Percentiles rank a stretch among this genome's conserved stretches.
Evolutionary conservation across 2,888 invertebrate species (phyloP).

Genomic region (Parelbella ahira): DNA sequence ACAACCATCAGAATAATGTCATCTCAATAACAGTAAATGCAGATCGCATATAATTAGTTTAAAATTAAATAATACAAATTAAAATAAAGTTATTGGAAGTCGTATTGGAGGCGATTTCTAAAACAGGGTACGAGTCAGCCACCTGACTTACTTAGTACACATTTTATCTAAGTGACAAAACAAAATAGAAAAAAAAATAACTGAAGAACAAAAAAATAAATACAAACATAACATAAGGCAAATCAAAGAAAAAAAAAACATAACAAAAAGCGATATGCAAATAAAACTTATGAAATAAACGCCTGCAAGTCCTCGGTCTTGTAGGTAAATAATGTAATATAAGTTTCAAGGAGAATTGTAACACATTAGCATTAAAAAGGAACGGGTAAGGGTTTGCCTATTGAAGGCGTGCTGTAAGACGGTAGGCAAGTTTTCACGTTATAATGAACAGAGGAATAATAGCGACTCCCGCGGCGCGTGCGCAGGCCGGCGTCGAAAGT

Average conservation of each 20-base stretch:
- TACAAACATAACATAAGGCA: constrained; percentile 75
- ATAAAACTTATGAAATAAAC: constrained; percentile 42
- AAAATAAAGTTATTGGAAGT: constrained; percentile 76
- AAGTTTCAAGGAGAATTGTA: constrained; percentile 39
- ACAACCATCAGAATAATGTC: constrained; percentile 61
- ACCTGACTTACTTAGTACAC: constrained; percentile 42
- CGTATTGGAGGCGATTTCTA: constrained; percentile 70
- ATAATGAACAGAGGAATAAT: constrained; percentile 56
- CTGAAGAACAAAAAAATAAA: constrained; percentile 77
- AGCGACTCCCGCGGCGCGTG: constrained; percentile 67
- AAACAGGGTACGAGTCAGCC: constrained; percentile 51
- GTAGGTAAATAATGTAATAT: constrained; percentile 49
- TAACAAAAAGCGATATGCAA: constrained; percentile 74
- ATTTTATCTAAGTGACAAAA: constrained; percentile 57
- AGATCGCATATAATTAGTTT: constrained; percentile 69
- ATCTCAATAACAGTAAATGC: constrained; percentile 78
- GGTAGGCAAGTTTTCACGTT: constrained; percentile 56
- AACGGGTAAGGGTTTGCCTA: constrained; percentile 38
- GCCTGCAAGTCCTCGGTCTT: constrained; percentile 25
- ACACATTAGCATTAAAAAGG: constrained; percentile 69
- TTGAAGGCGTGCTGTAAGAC: constrained; percentile 31
- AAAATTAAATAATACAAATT: constrained; percentile 76
- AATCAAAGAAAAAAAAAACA: constrained; percentile 46
- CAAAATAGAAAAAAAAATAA: constrained; percentile 62
- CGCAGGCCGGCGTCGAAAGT: constrained; percentile 42